These are phyloP conservation scores for Eciton burchellii DNA, from an alignment of 1,140 invertebrate genomes.

Conservation along the genomic window DNA sequence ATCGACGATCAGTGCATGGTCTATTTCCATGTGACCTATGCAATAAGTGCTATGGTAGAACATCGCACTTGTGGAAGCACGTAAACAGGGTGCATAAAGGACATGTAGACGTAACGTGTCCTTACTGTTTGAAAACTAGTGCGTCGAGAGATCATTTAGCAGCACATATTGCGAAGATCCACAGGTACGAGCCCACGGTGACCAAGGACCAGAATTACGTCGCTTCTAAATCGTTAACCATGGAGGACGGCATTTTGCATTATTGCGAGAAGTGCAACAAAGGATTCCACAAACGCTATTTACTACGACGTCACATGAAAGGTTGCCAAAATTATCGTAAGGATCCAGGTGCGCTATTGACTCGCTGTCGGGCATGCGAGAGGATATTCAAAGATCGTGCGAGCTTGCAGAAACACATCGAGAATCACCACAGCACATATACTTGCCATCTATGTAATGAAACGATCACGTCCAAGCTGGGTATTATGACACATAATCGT, in stretches of 20 bases:
- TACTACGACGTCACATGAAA: constrained; percentile 87
- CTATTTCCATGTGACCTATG: constrained; percentile 88
- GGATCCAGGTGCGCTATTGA: constrained; percentile 85
- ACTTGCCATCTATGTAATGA: constrained; percentile 87
- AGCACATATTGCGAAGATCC: constrained; percentile 87
- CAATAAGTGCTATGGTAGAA: constrained; percentile 88
- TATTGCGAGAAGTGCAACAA: constrained; percentile 87
- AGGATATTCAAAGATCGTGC: constrained; percentile 87
- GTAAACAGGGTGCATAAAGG: constrained; percentile 88
- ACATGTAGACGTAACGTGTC: constrained; percentile 87
- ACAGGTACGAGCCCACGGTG: constrained; percentile 84
- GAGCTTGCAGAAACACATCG: constrained; percentile 86
- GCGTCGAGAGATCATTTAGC: constrained; percentile 87
- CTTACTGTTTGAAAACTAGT: constrained; percentile 87
- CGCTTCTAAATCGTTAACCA: constrained; percentile 70
- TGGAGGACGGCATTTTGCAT: constrained; percentile 84
- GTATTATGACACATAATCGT: constrained; percentile 87
- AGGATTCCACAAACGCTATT: constrained; percentile 85
- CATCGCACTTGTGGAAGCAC: constrained; percentile 89
- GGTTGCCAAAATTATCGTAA: constrained; percentile 86
- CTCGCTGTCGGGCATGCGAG: constrained; percentile 86
- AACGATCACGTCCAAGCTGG: constrained; percentile 86
- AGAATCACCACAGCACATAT: constrained; percentile 87
- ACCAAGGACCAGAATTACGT: constrained; percentile 66
- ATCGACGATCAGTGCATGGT: constrained; percentile 86